Evolutionary conservation across 2,113 vertebrate genomes (phyloP).

Genomic region (Mus musculus): GRCm39 chr6:126189001-126189500

Average conservation of each 20-base stretch:
- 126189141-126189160: neutral
- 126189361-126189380: no score
- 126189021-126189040: slow-evolving; percentile 49
- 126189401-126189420: no score
- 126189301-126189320: neutral
- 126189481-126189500: neutral
- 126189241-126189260: neutral
- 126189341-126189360: no score
- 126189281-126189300: slow-evolving; percentile 3
- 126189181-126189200: neutral
- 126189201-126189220: slow-evolving; percentile 51
- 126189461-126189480: neutral
- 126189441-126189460: neutral
- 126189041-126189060: slow-evolving; percentile 41
- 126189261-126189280: slow-evolving; percentile 32
- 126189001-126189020: slow-evolving; percentile 65
- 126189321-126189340: neutral
- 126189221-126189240: neutral
- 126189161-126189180: neutral
- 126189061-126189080: slow-evolving; percentile 34
- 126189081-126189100: slow-evolving; percentile 44
- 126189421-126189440: neutral
- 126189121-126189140: slow-evolving; percentile 40
- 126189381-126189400: no score
- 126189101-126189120: neutral